Evolutionary conservation across 2,113 vertebrate species (phyloP), one percentile per base, ranked within the genome.

Genomic region (Brienomyrus brachyistius): DNA sequence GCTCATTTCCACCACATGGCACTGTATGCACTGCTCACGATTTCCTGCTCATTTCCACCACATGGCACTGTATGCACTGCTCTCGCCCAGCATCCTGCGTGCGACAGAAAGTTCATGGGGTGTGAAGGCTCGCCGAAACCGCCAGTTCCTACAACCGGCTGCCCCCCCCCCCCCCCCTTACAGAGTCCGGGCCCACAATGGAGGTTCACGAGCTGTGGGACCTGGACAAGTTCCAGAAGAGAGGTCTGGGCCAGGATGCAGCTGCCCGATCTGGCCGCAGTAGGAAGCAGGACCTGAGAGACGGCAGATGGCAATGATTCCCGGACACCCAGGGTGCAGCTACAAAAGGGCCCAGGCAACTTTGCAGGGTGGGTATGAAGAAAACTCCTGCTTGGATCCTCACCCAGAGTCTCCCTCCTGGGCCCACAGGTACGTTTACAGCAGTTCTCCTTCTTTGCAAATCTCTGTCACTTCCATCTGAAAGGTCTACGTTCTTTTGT

Each of bases 201-300:
- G 92, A 90, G 95, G 88, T 93, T 93, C 92, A 94, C 94, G 94
- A 93, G 93, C 91, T 92, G 92, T 92, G 94, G 93, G 91, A 92
- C 89, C 91, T 93, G 92, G 93, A 92, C 92, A 19, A 86, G 88
- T 92, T 93, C 93, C 93, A 95, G 92, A 91, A 88, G 90, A 93
- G 92, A 90, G 92, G 93, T 93, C 91, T 92, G 92, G 93, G 90
- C 93, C 66, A 90, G 91, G 92, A 92, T 90, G 92, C 91, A 92
- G 88, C 1, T 88, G 93, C 92, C 92, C 93, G 92, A 94, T 94
- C 90, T 91, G 91, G 83, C 88, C n/a, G 7, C 66, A 89, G 91
- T 91, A 92, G 85, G 90, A 91, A 83, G 91, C 90, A 84, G 89
- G 70, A 94, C 87, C 91, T 92, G 92, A 90, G 92, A 93, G 92